phyloP scores from a whole-genome alignment of 2,888 invertebrate genomes.

The Eustalomyia histrio region DNA sequence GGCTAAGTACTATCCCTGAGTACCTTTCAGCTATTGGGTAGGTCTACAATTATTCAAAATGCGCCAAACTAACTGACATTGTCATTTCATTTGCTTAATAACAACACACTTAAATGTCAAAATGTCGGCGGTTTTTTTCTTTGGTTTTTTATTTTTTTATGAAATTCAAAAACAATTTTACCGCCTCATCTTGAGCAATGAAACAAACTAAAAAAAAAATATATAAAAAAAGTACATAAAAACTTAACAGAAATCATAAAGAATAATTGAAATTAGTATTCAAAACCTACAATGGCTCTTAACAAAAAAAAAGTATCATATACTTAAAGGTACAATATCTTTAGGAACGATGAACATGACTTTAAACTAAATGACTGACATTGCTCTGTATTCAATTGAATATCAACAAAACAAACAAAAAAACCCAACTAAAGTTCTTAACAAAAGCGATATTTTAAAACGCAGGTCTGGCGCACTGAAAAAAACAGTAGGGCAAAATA shows the following conservation, averaged over 20 bases:
- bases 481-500: not conserved
- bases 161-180: conserved; percentile 60
- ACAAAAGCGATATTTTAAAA: not conserved
- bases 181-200: conserved; percentile 61
- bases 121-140: conserved; percentile 58
- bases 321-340: conserved; percentile 45
- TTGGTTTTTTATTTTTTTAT: not conserved
- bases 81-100: conserved; percentile 65
- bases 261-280: conserved; percentile 65
- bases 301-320: conserved; percentile 28
- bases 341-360: conserved; percentile 53
- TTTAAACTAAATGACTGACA: conserved; percentile 62
- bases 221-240: conserved; percentile 17
- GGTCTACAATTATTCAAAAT: conserved; percentile 64
- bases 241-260: conserved; percentile 58
- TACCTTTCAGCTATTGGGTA: conserved; percentile 55
- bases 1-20: not conserved
- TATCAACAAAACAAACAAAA: conserved; percentile 32
- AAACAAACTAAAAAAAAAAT: conserved; percentile 30
- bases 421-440: not conserved
- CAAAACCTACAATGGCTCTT: conserved; percentile 62
- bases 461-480: not conserved
- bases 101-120: conserved; percentile 64
- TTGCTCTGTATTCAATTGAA: conserved; percentile 61
- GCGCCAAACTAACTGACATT: conserved; percentile 64